Conservation (phyloP, 1,140 invertebrate genomes). For the Formica exsecta region DNA sequence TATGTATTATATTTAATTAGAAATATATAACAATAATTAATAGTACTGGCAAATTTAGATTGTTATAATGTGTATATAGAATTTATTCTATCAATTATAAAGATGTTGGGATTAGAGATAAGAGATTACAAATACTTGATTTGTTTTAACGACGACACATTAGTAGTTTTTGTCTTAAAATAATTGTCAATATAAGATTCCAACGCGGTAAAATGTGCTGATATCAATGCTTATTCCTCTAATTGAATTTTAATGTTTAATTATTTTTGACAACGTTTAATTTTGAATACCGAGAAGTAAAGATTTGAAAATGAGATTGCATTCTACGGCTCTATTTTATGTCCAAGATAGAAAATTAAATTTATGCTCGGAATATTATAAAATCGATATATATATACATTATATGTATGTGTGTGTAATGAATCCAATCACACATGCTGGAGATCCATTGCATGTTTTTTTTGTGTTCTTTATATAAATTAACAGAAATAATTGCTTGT, state of each 20-base stretch:
- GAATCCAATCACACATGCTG: neutral
- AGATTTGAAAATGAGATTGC: neutral
- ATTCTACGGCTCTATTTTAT: neutral
- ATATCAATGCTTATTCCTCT: neutral
- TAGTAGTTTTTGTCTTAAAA: neutral
- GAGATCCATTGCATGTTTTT: neutral
- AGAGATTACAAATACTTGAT: neutral
- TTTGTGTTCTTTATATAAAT: neutral
- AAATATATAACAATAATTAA: neutral
- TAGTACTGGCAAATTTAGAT: slow-evolving; percentile 1
- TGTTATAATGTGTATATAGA: neutral
- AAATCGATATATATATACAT: neutral
- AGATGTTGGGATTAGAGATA: neutral
- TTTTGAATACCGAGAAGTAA: neutral
- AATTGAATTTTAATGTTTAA: neutral
- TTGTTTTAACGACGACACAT: neutral
- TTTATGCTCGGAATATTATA: neutral
- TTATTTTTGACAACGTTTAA: slow-evolving; percentile 1
- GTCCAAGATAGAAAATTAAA: neutral
- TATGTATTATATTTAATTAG: neutral
- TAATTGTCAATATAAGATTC: neutral
- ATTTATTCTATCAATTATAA: neutral
- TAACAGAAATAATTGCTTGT: slow-evolving; percentile 5
- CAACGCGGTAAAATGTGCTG: neutral
- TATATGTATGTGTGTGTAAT: neutral